Percentiles rank a stretch among this genome's conserved stretches.
phyloP scores from a whole-genome alignment of 2,888 invertebrate genomes.

The Noctua fimbriata region DNA sequence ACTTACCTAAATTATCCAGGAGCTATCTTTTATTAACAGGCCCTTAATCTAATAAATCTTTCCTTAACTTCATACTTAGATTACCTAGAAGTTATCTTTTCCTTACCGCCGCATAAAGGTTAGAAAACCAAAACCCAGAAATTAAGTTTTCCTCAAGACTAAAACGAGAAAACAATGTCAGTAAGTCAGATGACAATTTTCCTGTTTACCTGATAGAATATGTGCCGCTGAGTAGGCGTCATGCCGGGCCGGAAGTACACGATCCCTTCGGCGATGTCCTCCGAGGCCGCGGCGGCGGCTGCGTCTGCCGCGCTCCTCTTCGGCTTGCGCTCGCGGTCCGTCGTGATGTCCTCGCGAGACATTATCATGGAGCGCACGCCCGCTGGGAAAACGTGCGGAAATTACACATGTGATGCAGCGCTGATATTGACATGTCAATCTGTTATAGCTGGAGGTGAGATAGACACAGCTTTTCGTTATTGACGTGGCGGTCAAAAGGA shows the following conservation, averaged over 20 bases:
- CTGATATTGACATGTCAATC: conserved; percentile 20
- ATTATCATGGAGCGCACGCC: conserved; percentile 82
- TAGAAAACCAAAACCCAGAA: background rate
- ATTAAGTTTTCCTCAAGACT: background rate
- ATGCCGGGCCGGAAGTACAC: conserved; percentile 91
- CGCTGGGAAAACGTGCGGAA: conserved; percentile 66
- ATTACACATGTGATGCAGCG: conserved; percentile 1
- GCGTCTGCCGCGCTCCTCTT: conserved; percentile 62
- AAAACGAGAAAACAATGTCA: conserved; percentile 22
- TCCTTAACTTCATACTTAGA: background rate
- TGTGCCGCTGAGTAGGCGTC: conserved; percentile 95
- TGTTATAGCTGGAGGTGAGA: background rate
- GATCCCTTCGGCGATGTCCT: conserved; percentile 78
- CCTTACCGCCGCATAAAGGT: background rate
- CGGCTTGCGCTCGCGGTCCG: conserved; percentile 75
- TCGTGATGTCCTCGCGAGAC: conserved; percentile 78
- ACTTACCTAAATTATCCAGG: background rate
- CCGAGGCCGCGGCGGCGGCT: conserved; percentile 59
- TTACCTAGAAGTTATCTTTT: background rate
- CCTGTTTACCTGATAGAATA: conserved; percentile 94
- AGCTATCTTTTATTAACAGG: background rate
- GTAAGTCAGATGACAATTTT: conserved; percentile 10
- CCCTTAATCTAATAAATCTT: background rate
- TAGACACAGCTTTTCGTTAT: too few species aligned
- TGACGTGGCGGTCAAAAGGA: too few species aligned